phyloP scores from a whole-genome alignment of 2,113 vertebrate species.

The Isurus oxyrinchus region DNA sequence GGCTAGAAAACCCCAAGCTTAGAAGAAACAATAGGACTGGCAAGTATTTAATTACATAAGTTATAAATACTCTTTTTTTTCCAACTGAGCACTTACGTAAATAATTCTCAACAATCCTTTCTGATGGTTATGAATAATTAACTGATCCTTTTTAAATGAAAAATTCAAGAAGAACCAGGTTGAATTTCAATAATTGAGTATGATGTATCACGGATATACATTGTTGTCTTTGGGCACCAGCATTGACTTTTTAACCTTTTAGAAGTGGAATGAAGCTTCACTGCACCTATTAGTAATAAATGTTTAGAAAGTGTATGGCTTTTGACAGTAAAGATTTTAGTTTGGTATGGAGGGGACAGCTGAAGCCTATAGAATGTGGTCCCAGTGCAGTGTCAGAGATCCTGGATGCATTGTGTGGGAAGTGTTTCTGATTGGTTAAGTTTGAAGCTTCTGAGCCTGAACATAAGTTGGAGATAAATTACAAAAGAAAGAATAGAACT shows the following conservation, averaged over 20 bases:
- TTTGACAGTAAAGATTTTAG: not conserved
- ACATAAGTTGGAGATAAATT: not conserved
- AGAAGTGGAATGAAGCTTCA: not conserved
- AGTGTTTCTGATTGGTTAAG: not conserved
- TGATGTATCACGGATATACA: not conserved
- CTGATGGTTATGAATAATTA: conserved; percentile 7
- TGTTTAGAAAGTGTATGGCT: not conserved
- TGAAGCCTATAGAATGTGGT: not conserved
- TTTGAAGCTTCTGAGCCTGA: not conserved
- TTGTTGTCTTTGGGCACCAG: not conserved
- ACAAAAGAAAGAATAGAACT: not conserved
- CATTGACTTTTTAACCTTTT: not conserved
- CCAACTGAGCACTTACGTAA: not conserved
- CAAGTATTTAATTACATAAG: not conserved
- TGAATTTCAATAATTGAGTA: not conserved
- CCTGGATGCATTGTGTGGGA: not conserved
- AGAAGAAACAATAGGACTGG: not conserved
- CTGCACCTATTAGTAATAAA: not conserved
- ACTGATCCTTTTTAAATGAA: conserved; percentile 5
- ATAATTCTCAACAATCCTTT: conserved; percentile 18
- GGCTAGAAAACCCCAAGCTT: not conserved
- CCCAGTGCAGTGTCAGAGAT: not conserved
- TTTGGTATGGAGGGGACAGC: not conserved
- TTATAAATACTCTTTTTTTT: not conserved
- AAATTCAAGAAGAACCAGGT: not conserved